Percentiles rank a stretch among this genome's conserved stretches.
phyloP scores from a whole-genome alignment of 2,888 invertebrate species.

The Eurytoma adleriae region DNA sequence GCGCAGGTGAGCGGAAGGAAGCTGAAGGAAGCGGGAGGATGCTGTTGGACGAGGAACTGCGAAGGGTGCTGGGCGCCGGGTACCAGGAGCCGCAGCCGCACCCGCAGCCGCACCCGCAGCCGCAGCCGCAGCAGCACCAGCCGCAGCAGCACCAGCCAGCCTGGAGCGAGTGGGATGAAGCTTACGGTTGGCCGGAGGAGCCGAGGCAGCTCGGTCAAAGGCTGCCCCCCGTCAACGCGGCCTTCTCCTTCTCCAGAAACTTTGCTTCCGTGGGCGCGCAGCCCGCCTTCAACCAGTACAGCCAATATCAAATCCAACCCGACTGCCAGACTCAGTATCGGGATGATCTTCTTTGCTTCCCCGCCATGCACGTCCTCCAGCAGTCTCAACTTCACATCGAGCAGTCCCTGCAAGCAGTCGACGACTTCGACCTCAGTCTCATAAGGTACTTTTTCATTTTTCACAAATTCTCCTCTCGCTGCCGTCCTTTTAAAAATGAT shows the following conservation, averaged over 20 bases:
- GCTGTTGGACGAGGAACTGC: constrained; percentile 58
- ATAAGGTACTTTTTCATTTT: constrained; percentile 58
- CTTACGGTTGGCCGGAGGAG: constrained; percentile 11
- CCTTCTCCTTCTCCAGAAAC: constrained; percentile 70
- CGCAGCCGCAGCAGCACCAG: constrained; percentile 64
- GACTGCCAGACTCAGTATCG: constrained; percentile 15
- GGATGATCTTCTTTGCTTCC: constrained; percentile 45
- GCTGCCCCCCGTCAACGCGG: constrained; percentile 68
- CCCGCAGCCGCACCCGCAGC: constrained; percentile 66
- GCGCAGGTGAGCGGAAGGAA: not conserved
- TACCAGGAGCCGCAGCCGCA: constrained; percentile 67
- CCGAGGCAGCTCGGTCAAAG: constrained; percentile 54
- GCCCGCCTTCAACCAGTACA: too few relatives aligned
- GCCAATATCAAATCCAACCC: too few relatives aligned
- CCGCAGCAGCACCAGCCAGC: not conserved
- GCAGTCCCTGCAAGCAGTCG: constrained; percentile 61
- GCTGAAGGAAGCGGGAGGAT: constrained; percentile 39
- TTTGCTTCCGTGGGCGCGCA: constrained; percentile 56
- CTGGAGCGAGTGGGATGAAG: too few relatives aligned
- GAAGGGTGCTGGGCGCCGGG: constrained; percentile 35
- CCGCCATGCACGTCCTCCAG: constrained; percentile 30
- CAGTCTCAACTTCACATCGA: constrained; percentile 53
- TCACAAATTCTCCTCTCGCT: not conserved
- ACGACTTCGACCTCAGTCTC: constrained; percentile 72
- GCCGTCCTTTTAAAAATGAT: not conserved